A percentile compares a stretch with the other conserved stretches of the same genome.
phyloP scores from a whole-genome alignment of 2,113 vertebrate genomes.

The Leptosomus discolor region DNA sequence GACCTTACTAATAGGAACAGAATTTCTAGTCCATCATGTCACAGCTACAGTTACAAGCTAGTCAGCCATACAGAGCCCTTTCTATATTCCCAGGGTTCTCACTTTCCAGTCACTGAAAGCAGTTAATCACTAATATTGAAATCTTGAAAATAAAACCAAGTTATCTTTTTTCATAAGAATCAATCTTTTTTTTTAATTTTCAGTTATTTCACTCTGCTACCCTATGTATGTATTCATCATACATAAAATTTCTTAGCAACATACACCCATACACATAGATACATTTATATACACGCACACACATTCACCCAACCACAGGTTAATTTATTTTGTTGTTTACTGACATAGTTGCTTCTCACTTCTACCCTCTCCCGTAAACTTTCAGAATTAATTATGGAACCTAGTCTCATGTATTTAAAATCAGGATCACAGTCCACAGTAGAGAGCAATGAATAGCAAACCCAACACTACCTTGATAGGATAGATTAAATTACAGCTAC shows the following conservation, averaged over 20 bases:
- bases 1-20: neutral
- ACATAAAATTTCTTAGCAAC: neutral
- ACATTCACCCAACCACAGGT: neutral
- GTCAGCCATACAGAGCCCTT: neutral
- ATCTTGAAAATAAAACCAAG: neutral
- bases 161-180: neutral
- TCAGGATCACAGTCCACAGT: neutral
- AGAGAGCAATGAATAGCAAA: neutral
- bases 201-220: neutral
- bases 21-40: neutral
- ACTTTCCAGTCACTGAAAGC: neutral
- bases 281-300: fast-evolving
- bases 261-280: neutral
- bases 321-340: neutral
- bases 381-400: neutral
- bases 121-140: neutral
- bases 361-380: neutral
- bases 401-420: neutral
- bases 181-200: neutral
- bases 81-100: neutral
- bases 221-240: neutral
- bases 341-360: neutral
- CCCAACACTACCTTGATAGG: neutral
- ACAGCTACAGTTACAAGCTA: neutral
- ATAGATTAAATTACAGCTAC: neutral